Conservation (phyloP, 2,888 invertebrate genomes). For the Halictus ligatus region DNA sequence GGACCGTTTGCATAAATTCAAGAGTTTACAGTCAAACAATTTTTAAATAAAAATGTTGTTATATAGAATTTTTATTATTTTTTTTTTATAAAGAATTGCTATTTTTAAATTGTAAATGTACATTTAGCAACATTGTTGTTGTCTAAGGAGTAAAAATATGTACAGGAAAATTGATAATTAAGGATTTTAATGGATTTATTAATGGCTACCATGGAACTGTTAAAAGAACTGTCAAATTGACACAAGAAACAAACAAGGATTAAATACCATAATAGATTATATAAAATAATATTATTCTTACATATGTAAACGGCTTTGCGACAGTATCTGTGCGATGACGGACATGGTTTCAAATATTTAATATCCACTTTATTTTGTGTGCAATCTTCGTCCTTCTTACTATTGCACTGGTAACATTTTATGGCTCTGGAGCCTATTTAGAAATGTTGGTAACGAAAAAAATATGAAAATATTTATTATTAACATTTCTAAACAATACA, state of each 20-base stretch:
- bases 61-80: too few species aligned
- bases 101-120: too few species aligned
- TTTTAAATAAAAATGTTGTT: too few species aligned
- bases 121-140: too few species aligned
- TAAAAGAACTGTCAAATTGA: neutral
- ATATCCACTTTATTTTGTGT: slow-evolving; percentile 55
- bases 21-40: too few species aligned
- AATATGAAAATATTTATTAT: neutral
- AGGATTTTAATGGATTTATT: too few species aligned
- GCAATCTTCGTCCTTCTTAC: slow-evolving; percentile 68
- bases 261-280: neutral
- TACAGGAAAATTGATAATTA: too few species aligned
- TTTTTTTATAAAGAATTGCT: too few species aligned
- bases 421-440: slow-evolving; percentile 68
- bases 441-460: neutral
- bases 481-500: neutral
- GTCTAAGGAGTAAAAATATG: too few species aligned
- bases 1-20: too few species aligned
- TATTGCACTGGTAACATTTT: slow-evolving; percentile 76
- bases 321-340: slow-evolving; percentile 68
- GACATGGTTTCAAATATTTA: slow-evolving; percentile 70
- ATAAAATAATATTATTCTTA: slow-evolving; percentile 50
- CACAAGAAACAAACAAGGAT: neutral
- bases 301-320: slow-evolving; percentile 74
- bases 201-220: too few species aligned